Base-by-base conservation (phyloP, 2,888 invertebrate genomes). In the Charanyca ferruginea region DNA sequence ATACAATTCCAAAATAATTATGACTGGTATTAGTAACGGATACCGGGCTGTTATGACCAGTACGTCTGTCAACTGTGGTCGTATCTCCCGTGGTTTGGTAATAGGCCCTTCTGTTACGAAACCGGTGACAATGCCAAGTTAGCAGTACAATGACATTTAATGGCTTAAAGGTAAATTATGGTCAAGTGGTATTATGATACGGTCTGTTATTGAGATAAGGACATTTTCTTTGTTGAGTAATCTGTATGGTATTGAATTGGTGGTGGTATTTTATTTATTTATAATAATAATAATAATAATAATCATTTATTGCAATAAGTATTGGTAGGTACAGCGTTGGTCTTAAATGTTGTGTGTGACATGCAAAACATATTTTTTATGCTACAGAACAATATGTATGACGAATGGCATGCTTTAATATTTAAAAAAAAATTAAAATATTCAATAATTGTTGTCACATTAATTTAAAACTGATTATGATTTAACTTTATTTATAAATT, bases 41-140 rank as follows among this genome's bases (percentile, higher is more conserved):
- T 61, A 71, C 28, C 20, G n/a, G 6, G 23, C 9, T 62, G 32
- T 38, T 41, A 7, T 35, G 48, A 42, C 11, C 28, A 42, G 13
- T 73, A 20, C 28, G 23, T 25, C 9, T 0, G 35, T 35, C 65
- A 28, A 20, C 51, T 32, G 6, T 16, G 54, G 13, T n/a, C 49
- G 23, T 28, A 23, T 41, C 38, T 44, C 44, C 42, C 18, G 49
- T 13, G 47, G 52, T 32, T 59, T 66, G 48, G n/a, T 57, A 74
- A 59, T 53, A 35, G 41, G 59, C 41, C 51, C 76, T 68, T 57
- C 44, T 79, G 48, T 79, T 48, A 75, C 68, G 55, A 79, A 67
- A 66, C 35, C 42, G 11, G 28, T 45, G 60, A 49, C 69, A 61
- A 35, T 74, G 80, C 62, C 47, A 53, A 68, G 47, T 58, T 47